Evolutionary conservation across 2,888 invertebrate genomes (phyloP).

Genomic region (Drosophila anomelani): DNA sequence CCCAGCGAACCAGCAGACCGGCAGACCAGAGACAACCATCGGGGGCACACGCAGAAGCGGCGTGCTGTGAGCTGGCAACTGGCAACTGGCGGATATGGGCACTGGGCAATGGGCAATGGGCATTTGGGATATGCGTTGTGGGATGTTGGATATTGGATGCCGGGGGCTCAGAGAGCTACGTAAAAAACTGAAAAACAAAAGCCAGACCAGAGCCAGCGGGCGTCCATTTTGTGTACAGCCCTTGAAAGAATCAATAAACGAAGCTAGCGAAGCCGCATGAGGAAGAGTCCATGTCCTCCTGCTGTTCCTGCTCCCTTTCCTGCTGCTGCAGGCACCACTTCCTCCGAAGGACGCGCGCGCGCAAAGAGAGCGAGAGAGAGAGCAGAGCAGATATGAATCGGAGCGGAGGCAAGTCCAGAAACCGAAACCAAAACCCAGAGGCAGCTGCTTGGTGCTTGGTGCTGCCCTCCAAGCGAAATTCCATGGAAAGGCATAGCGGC

Average conservation of each 20-base stretch:
- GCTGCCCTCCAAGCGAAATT: conserved; percentile 37
- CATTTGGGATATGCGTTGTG: conserved; percentile 7
- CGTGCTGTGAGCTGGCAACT: conserved; percentile 59
- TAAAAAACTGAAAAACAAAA: conserved; percentile 12
- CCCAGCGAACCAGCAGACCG: conserved; percentile 6
- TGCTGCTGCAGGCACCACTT: conserved; percentile 19
- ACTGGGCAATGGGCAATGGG: conserved; percentile 10
- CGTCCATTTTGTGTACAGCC: conserved; percentile 69
- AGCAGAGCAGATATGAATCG: conserved; percentile 6
- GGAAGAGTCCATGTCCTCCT: conserved; percentile 49
- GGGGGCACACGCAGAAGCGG: conserved; percentile 61
- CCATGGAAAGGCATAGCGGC: conserved; percentile 35
- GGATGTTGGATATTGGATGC: conserved; percentile 56
- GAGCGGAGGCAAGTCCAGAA: conserved; percentile 14
- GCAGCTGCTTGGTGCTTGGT: conserved; percentile 26
- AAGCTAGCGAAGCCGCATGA: conserved; percentile 72
- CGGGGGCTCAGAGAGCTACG: conserved; percentile 67
- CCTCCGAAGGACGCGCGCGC: conserved; percentile 45
- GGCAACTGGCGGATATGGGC: conserved; percentile 53
- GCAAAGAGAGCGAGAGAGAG: conserved; percentile 27
- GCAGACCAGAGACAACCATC: conserved; percentile 17
- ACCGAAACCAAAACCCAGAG: conserved; percentile 10
- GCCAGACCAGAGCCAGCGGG: conserved; percentile 51
- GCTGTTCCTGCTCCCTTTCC: conserved; percentile 14
- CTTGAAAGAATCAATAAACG: conserved; percentile 73